Conservation (phyloP, 2,888 invertebrate genomes). For the Salpingus planirostris region DNA sequence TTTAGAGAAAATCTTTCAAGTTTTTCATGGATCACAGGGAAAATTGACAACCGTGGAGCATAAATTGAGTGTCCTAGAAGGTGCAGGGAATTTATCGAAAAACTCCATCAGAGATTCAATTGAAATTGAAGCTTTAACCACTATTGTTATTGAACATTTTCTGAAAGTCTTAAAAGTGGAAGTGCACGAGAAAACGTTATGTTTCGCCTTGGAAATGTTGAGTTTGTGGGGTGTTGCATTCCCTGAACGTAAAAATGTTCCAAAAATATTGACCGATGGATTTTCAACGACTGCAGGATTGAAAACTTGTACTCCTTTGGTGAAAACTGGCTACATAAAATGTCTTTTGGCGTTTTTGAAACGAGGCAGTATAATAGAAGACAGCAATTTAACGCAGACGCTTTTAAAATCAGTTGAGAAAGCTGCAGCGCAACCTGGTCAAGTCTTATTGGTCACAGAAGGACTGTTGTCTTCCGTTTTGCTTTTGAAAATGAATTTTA, state of each 20-base stretch:
- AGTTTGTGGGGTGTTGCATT: conserved; percentile 72
- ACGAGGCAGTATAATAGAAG: conserved; percentile 43
- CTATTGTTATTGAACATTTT: no score
- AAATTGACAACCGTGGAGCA: conserved; percentile 84
- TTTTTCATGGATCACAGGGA: conserved; percentile 82
- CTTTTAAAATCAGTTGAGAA: conserved; percentile 65
- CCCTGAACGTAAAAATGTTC: no score
- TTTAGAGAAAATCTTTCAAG: conserved; percentile 62
- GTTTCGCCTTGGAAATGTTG: conserved; percentile 72
- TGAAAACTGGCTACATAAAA: conserved; percentile 71
- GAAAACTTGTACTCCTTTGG: conserved; percentile 68
- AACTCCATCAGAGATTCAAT: conserved; percentile 55
- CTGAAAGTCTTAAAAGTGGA: conserved; percentile 75
- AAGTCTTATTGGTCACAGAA: conserved; percentile 60
- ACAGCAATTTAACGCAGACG: conserved; percentile 49
- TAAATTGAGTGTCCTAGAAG: conserved; percentile 77
- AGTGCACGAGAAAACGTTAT: conserved; percentile 85
- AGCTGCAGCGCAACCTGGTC: conserved; percentile 65
- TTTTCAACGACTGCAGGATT: conserved; percentile 46
- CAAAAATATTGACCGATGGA: background rate
- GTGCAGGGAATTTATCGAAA: conserved; percentile 63
- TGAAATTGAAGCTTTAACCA: conserved; percentile 50
- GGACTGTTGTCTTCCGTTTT: conserved; percentile 61
- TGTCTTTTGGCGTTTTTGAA: conserved; percentile 62
- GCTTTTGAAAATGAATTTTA: conserved; percentile 52